Evolutionary conservation across 2,797 vertebrate genomes (phyloP), one percentile per base, ranked within the genome.

Genomic region (Spatula versicolor): DNA sequence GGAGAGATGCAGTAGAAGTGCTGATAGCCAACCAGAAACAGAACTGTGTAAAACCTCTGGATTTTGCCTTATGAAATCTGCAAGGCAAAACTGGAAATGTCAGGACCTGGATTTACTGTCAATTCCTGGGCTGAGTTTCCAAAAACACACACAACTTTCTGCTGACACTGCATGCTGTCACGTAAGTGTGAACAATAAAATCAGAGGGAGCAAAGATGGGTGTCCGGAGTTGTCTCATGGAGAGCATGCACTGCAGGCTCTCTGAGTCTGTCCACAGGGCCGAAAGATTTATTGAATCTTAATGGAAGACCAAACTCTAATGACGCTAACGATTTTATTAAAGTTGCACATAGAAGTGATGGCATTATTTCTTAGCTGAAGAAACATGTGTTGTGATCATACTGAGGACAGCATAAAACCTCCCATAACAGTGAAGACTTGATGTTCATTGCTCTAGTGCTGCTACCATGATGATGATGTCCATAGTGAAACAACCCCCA

Each of bases 391-490:
- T 14, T 60, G 66, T 33, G 22, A 31, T 52, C 20, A 16, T 11
- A 37, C 15, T 68, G 30, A 86, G 18, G n/a, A 75, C 67, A 71
- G 10, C 41, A 33, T 4, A 30, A 62, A 64, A 56, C 33, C 9
- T 72, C 12, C 15, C 33, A 12, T 5, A 48, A 35, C 25, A 87
- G 28, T 26, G 30, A 58, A 64, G 68, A 35, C 14, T 5, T 50
- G 25, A 8, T 20, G 7, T 13, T 67, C 75, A 8, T 83, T 89
- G 31, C 19, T 66, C 11, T 67, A 56, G 21, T 50, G 58, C 28
- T 82, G 4, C 39, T 93, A 41, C 71, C 86, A 79, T 50, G 41
- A 76, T 86, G 66, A 67, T 74, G 74, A 74, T 67, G 37, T 16
- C 80, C 0, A 4, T 13, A 18, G 46, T 48, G 22, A 48, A 48